phyloP scores from a whole-genome alignment of 1,140 invertebrate species.

The Diachasma alloeum region DNA sequence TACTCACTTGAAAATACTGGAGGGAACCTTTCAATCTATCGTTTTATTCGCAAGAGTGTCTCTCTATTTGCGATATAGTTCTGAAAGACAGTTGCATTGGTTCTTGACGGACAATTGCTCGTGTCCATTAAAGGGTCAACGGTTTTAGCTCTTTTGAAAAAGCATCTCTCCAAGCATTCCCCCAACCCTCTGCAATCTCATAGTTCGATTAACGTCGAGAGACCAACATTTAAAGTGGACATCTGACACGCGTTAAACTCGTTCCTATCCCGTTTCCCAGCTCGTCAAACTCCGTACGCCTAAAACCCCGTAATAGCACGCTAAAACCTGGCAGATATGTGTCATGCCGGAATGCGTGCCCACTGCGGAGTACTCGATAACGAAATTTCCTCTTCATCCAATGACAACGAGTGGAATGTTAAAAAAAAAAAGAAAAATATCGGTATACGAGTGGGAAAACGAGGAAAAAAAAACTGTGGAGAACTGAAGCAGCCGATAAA shows the following conservation, averaged over 20 bases:
- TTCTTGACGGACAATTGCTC: no score
- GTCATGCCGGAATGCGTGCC: slow-evolving; percentile 4
- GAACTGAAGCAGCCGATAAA: background rate
- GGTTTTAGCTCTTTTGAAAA: no score
- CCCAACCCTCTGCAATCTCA: background rate
- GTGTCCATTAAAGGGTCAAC: no score
- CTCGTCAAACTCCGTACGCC: background rate
- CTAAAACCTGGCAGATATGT: background rate
- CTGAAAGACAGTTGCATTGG: no score
- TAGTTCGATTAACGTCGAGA: background rate
- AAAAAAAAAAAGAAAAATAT: background rate
- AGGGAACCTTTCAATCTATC: no score
- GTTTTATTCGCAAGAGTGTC: no score
- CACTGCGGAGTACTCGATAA: background rate
- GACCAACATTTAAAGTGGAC: background rate
- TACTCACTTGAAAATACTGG: slow-evolving; percentile 18
- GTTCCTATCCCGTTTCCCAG: background rate
- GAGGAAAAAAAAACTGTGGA: background rate
- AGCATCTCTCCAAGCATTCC: no score
- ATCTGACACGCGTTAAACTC: background rate
- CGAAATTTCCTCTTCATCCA: slow-evolving; percentile 9
- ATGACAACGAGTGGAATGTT: background rate
- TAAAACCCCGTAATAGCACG: slow-evolving; percentile 2
- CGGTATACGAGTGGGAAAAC: background rate
- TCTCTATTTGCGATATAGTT: no score